Evolutionary conservation across 2,797 vertebrate species (phyloP).

Genomic region (Enteromius afrohamiltoni): DNA sequence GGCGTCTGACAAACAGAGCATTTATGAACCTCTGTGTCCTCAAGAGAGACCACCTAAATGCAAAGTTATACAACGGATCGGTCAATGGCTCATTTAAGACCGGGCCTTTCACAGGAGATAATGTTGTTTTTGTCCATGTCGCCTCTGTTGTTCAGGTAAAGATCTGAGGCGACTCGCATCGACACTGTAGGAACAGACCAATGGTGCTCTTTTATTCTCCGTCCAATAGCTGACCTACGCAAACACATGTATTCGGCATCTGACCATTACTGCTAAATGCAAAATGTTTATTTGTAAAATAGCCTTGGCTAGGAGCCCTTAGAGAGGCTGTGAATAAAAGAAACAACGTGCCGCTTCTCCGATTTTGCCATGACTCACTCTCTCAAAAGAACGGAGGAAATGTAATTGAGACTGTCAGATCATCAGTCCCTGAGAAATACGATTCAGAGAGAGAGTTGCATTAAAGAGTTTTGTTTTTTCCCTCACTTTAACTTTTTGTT

Average conservation of each 20-base stretch:
- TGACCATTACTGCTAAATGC: conserved; percentile 32
- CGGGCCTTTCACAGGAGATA: conserved; percentile 10
- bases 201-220: conserved; percentile 15
- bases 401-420: conserved; percentile 40
- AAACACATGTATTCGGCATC: conserved; percentile 5
- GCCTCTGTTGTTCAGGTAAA: conserved; percentile 23
- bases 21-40: conserved; percentile 11
- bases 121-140: conserved; percentile 36
- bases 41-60: conserved; percentile 25
- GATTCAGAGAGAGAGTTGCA: conserved; percentile 35
- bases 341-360: conserved; percentile 27
- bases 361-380: conserved; percentile 37
- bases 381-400: conserved; percentile 22
- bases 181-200: background rate
- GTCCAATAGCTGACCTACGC: conserved; percentile 3
- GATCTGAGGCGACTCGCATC: background rate
- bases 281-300: conserved; percentile 33
- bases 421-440: conserved; percentile 40
- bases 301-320: conserved; percentile 2
- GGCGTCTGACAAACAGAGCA: conserved; percentile 8
- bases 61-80: conserved; percentile 5
- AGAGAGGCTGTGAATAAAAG: conserved; percentile 11
- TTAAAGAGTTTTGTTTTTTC: conserved; percentile 41
- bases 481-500: conserved; percentile 44
- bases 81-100: conserved; percentile 25